phyloP scores from a whole-genome alignment of 2,797 vertebrate genomes.

The Erethizon dorsatum region DNA sequence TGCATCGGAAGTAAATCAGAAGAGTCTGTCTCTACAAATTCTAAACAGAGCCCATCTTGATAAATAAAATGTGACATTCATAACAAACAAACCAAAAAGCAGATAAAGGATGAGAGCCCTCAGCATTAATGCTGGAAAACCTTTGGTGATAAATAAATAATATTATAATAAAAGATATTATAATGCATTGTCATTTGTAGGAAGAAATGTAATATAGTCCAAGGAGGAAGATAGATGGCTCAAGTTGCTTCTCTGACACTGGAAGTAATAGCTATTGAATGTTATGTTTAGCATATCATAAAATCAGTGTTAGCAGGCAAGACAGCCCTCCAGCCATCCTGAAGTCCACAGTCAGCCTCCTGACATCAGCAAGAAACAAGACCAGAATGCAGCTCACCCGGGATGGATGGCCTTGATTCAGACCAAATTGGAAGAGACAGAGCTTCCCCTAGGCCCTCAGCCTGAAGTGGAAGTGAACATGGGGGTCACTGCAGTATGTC shows the following conservation, averaged over 20 bases:
- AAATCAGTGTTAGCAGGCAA: conserved; percentile 87
- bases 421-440: conserved; percentile 78
- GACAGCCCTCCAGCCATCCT: conserved; percentile 70
- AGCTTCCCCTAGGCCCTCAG: conserved; percentile 58
- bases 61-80: conserved; percentile 85
- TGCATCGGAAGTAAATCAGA: conserved; percentile 74
- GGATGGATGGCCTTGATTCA: conserved; percentile 57
- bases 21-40: conserved; percentile 69
- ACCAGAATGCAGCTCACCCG: not conserved
- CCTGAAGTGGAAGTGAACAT: conserved; percentile 66
- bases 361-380: conserved; percentile 77
- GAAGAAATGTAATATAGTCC: conserved; percentile 80
- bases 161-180: conserved; percentile 86
- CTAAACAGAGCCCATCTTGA: conserved; percentile 75
- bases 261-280: conserved; percentile 88
- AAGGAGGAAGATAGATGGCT: conserved; percentile 87
- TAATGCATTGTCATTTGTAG: conserved; percentile 83
- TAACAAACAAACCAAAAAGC: conserved; percentile 85
- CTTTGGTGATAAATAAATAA: conserved; percentile 80
- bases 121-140: conserved; percentile 66
- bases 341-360: conserved; percentile 52
- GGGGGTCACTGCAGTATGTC: conserved; percentile 41
- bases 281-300: conserved; percentile 89
- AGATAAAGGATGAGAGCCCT: conserved; percentile 85
- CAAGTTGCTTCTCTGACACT: conserved; percentile 88